Conservation (phyloP, 1,140 invertebrate genomes). For the Zaprionus capensis region DNA sequence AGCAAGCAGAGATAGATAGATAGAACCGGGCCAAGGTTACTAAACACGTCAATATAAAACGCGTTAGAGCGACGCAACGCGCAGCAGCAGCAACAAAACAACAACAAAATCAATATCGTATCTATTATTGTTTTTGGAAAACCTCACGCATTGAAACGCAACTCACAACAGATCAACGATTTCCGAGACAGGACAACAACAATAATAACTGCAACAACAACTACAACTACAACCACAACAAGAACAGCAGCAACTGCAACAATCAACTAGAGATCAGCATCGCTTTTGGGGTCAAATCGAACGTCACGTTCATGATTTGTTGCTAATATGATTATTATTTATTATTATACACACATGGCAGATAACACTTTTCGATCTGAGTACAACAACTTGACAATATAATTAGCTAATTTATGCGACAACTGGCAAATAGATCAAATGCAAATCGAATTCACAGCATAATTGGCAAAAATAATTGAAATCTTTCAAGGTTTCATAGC, state of each 20-base stretch:
- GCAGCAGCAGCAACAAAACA: slow-evolving; percentile 41
- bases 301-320: slow-evolving; percentile 62
- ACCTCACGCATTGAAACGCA: slow-evolving; percentile 33
- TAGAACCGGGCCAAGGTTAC: slow-evolving; percentile 79
- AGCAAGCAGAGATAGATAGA: slow-evolving; percentile 49
- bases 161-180: slow-evolving; percentile 32
- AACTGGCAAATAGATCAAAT: slow-evolving; percentile 18
- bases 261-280: slow-evolving; percentile 15
- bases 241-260: neutral
- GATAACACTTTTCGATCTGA: slow-evolving; percentile 60
- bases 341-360: slow-evolving; percentile 53
- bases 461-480: slow-evolving; percentile 11
- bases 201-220: neutral
- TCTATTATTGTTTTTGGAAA: slow-evolving; percentile 34
- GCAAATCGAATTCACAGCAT: slow-evolving; percentile 2
- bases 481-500: slow-evolving; percentile 22
- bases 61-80: slow-evolving; percentile 53
- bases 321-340: slow-evolving; percentile 38
- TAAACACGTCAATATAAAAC: slow-evolving; percentile 82
- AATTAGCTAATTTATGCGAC: slow-evolving; percentile 77
- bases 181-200: slow-evolving; percentile 45
- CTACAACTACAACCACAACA: neutral
- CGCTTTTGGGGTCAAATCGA: slow-evolving; percentile 57
- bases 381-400: slow-evolving; percentile 66
- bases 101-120: slow-evolving; percentile 41